Conservation (phyloP, 2,113 vertebrate species). For the Oryzias woworae region DNA sequence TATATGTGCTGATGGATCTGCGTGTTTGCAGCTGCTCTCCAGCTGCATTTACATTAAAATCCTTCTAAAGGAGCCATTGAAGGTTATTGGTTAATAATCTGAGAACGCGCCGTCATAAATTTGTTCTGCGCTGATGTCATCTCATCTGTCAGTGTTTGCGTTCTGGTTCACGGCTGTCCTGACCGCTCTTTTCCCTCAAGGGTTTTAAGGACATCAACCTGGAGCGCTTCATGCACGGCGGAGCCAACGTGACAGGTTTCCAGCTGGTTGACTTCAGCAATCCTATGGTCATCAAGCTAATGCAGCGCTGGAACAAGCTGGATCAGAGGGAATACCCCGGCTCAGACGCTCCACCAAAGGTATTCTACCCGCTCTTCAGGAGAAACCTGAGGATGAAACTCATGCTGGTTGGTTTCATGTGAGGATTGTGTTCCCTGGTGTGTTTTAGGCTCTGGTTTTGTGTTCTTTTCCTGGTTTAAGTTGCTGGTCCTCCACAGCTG, state of each 20-base stretch:
- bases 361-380: constrained; percentile 50
- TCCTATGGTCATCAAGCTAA: constrained; percentile 94
- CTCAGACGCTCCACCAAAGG: constrained; percentile 95
- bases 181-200: constrained; percentile 64
- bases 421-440: too few relatives aligned
- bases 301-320: constrained; percentile 99
- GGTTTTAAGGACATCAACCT: constrained; percentile 99
- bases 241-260: constrained; percentile 98
- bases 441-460: too few relatives aligned
- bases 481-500: too few relatives aligned
- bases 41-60: too few relatives aligned
- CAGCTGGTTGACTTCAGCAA: constrained; percentile 98
- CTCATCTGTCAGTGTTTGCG: not conserved
- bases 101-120: too few relatives aligned
- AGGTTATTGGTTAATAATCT: too few relatives aligned
- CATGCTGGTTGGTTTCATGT: not conserved
- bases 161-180: constrained; percentile 8
- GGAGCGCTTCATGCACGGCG: constrained; percentile 97
- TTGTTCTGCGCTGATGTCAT: too few relatives aligned
- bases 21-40: not conserved
- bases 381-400: not conserved
- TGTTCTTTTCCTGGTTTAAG: too few relatives aligned
- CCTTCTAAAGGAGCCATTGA: too few relatives aligned
- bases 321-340: constrained; percentile 98
- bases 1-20: not conserved